A percentile compares a stretch with the other conserved stretches of the same genome.
Conservation (phyloP, 2,113 vertebrate species). For the Aldabrachelys gigantea region DNA sequence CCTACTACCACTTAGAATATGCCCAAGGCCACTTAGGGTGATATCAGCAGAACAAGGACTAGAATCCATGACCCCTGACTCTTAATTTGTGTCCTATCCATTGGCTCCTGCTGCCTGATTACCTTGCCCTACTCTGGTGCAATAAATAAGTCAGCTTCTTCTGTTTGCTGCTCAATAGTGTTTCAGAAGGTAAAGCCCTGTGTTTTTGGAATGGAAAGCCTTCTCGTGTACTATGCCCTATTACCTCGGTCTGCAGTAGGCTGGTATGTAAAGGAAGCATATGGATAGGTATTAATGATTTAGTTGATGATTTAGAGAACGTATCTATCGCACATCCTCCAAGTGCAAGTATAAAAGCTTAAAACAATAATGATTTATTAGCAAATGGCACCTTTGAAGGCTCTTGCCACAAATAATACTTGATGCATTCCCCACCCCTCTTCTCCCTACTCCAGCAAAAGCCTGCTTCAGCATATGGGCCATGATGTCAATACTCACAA, state of each 20-base stretch:
- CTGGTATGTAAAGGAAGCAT: background rate
- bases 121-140: too few relatives aligned
- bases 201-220: accelerated
- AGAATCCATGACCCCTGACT: background rate
- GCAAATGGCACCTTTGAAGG: background rate
- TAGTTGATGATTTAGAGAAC: background rate
- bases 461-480: background rate
- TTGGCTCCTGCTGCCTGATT: background rate
- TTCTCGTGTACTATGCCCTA: background rate
- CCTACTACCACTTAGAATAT: background rate
- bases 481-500: background rate
- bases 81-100: background rate
- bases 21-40: background rate
- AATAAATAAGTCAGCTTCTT: background rate
- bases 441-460: background rate
- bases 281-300: background rate
- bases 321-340: background rate
- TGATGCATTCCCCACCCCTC: background rate
- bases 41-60: background rate
- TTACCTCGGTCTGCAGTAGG: background rate
- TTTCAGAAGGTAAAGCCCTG: background rate
- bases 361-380: background rate
- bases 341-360: background rate
- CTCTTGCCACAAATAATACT: background rate
- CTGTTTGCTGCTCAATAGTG: background rate